Percentiles rank a stretch among this genome's conserved stretches.
Conservation (phyloP, 2,113 vertebrate genomes). For the Onychostruthus taczanowskii region DNA sequence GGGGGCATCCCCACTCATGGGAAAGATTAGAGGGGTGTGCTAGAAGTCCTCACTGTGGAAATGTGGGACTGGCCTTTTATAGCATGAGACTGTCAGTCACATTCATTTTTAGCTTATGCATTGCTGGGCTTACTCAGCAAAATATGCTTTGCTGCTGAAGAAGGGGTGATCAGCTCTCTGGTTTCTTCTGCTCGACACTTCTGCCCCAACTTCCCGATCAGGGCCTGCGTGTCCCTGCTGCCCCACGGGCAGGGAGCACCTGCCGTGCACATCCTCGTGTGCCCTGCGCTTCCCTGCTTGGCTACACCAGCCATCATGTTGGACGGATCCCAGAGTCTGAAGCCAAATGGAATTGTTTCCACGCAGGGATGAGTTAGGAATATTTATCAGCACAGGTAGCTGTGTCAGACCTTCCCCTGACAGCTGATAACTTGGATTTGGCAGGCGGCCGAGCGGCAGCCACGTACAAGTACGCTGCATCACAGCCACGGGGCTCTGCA, state of each 20-base stretch:
- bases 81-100: not conserved
- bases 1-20: not conserved
- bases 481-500: not conserved
- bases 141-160: not conserved
- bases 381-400: not conserved
- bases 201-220: not conserved
- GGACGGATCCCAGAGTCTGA: not conserved
- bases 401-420: not conserved
- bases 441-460: not conserved
- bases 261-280: rapidly evolving
- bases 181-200: not conserved
- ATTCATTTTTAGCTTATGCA: not conserved
- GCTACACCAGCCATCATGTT: not conserved
- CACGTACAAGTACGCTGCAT: not conserved
- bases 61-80: not conserved
- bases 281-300: not conserved
- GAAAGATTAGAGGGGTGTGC: not conserved
- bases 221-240: not conserved
- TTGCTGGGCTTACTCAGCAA: not conserved
- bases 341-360: not conserved
- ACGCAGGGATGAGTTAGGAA: not conserved
- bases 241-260: not conserved
- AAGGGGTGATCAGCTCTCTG: not conserved
- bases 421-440: not conserved
- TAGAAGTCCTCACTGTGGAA: not conserved